Percentiles rank a stretch among this genome's conserved stretches.
Conservation (phyloP, 2,113 vertebrate species). For the Sclerurus mexicanus region DNA sequence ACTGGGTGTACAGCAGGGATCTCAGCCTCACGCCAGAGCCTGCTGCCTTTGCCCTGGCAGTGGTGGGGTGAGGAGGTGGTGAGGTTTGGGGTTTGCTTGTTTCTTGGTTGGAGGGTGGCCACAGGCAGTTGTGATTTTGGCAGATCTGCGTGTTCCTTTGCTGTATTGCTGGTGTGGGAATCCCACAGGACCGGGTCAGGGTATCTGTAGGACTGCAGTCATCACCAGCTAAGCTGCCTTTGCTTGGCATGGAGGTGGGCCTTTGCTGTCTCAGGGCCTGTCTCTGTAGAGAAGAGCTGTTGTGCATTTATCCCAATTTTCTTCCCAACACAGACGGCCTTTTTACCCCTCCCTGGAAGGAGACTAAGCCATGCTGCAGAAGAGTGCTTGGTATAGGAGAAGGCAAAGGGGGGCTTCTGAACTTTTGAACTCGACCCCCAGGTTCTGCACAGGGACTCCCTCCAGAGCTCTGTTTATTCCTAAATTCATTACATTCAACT, state of each 20-base stretch:
- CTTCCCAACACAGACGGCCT: not conserved
- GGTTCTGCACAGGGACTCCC: not conserved
- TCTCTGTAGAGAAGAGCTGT: not conserved
- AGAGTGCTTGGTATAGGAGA: fast-evolving
- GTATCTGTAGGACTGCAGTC: not conserved
- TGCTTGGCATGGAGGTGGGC: not conserved
- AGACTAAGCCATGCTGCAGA: not conserved
- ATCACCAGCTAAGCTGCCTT: not conserved
- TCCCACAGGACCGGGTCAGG: not conserved
- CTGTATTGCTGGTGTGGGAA: not conserved
- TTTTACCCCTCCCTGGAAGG: not conserved
- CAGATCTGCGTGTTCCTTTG: not conserved
- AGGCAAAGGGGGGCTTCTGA: not conserved
- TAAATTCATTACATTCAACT: not conserved
- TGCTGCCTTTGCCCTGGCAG: not conserved
- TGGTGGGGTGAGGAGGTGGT: not conserved
- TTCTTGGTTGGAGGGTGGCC: not conserved
- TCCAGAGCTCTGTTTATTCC: not conserved
- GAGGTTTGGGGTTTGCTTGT: not conserved
- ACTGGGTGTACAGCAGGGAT: not conserved
- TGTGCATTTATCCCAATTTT: fast-evolving
- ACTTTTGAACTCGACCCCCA: not conserved
- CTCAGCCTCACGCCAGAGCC: not conserved
- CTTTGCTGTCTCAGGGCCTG: not conserved
- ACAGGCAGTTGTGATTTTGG: not conserved